Conservation (phyloP, 1,140 invertebrate genomes). For the Drosophila fuyamai region DNA sequence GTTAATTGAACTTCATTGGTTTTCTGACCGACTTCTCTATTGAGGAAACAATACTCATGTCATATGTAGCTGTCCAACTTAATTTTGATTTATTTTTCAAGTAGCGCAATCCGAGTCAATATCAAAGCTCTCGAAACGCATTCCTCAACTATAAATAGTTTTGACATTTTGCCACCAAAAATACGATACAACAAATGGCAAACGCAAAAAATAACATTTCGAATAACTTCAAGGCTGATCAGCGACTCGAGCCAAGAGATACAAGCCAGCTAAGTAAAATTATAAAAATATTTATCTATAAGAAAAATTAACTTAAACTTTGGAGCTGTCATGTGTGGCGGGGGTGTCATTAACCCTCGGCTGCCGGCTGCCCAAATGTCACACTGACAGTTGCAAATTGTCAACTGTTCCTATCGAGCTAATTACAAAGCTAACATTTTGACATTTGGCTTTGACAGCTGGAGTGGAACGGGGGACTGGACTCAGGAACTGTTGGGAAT, state of each 20-base stretch:
- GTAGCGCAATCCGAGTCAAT: conserved; percentile 33
- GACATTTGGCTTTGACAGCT: conserved; percentile 55
- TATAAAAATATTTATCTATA: conserved; percentile 51
- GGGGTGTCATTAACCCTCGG: conserved; percentile 37
- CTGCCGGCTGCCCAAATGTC: conserved; percentile 41
- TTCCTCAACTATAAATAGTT: conserved; percentile 39
- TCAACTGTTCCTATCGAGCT: conserved; percentile 47
- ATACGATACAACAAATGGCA: conserved; percentile 31
- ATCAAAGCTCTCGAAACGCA: conserved; percentile 40
- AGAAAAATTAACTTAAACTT: conserved; percentile 60
- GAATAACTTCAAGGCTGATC: conserved; percentile 40
- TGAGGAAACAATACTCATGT: conserved; percentile 13
- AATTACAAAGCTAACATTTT: conserved; percentile 65
- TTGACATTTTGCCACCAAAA: conserved; percentile 46
- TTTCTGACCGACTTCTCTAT: conserved; percentile 4
- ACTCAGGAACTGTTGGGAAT: conserved; percentile 10
- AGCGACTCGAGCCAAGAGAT: conserved; percentile 10
- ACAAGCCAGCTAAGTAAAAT: conserved; percentile 12
- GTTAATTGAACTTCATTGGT: conserved; percentile 2
- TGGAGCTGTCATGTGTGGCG: conserved; percentile 47
- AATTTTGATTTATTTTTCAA: conserved; percentile 42
- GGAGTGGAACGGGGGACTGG: conserved; percentile 17
- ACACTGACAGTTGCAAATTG: conserved; percentile 63
- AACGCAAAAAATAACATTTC: conserved; percentile 32
- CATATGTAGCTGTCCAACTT: conserved; percentile 15